A percentile compares a stretch with the other conserved stretches of the same genome.
Evolutionary conservation across 2,797 vertebrate species (phyloP).

Genomic region (Crenuchus spilurus): DNA sequence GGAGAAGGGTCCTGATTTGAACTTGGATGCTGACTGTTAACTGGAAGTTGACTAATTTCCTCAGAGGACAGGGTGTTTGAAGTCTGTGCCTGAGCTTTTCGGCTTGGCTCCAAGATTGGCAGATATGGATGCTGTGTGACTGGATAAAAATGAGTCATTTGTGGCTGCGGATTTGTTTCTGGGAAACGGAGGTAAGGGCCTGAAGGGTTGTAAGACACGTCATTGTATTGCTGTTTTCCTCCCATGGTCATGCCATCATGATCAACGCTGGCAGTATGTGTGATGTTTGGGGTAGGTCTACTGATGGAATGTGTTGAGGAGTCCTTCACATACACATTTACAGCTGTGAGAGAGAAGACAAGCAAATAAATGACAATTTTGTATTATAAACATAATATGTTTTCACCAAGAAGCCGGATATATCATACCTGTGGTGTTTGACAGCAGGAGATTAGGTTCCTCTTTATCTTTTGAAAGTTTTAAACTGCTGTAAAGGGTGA

Average conservation of each 20-base stretch:
- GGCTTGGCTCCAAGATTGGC: slow-evolving; percentile 22
- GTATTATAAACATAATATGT: not conserved
- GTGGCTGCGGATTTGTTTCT: slow-evolving; percentile 19
- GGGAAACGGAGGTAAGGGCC: not conserved
- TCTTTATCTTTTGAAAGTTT: slow-evolving; percentile 33
- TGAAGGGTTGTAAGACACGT: not conserved
- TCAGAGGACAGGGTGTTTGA: slow-evolving; percentile 18
- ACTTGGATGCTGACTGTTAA: slow-evolving; percentile 11
- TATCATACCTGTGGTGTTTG: slow-evolving; percentile 9
- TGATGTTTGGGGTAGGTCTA: slow-evolving; percentile 6
- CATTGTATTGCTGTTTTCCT: slow-evolving; percentile 4
- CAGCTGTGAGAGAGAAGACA: slow-evolving; percentile 5
- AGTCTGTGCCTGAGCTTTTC: slow-evolving; percentile 21
- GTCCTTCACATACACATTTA: slow-evolving; percentile 40
- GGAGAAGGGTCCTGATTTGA: slow-evolving; percentile 14
- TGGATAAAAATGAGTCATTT: slow-evolving; percentile 49
- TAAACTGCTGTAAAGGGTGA: slow-evolving; percentile 7
- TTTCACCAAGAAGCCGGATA: not conserved
- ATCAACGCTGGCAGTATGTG: slow-evolving; percentile 11
- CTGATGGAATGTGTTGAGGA: slow-evolving; percentile 29
- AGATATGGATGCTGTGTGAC: slow-evolving; percentile 34
- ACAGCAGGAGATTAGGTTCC: slow-evolving; percentile 1
- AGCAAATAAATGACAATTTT: not conserved
- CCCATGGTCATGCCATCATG: not conserved
- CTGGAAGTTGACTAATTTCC: slow-evolving; percentile 8